Percentiles rank a stretch among this genome's conserved stretches.
phyloP scores from a whole-genome alignment of 2,113 vertebrate genomes.

The Hydrolagus affinis region DNA sequence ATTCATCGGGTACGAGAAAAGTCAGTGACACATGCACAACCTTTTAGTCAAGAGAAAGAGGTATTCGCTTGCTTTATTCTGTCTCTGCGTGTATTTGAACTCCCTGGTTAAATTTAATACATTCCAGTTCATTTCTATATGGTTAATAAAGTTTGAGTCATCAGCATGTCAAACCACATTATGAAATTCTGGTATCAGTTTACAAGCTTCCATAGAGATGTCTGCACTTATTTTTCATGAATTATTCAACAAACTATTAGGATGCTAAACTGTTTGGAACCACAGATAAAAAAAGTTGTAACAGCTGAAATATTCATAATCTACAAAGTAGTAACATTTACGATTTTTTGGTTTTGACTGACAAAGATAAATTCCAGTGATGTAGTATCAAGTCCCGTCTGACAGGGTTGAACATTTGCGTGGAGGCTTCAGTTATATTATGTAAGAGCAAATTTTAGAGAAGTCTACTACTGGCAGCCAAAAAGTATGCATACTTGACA shows the following conservation, averaged over 20 bases:
- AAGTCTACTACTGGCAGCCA: not conserved
- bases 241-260: slow-evolving; percentile 3
- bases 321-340: too few relatives aligned
- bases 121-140: not conserved
- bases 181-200: not conserved
- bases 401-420: not conserved
- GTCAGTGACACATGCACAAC: not conserved
- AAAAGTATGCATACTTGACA: too few relatives aligned
- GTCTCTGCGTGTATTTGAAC: not conserved
- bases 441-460: not conserved
- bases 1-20: not conserved
- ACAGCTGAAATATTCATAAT: not conserved
- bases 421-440: too few relatives aligned
- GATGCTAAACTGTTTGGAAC: slow-evolving; percentile 21
- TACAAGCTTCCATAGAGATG: not conserved
- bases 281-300: slow-evolving; percentile 14
- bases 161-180: not conserved
- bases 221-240: slow-evolving; percentile 16
- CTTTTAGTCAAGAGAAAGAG: not conserved
- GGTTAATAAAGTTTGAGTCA: slow-evolving; percentile 12
- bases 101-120: not conserved
- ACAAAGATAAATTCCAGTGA: not conserved
- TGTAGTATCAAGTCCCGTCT: not conserved
- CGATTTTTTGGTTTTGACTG: too few relatives aligned
- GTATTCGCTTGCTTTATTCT: not conserved